Base-by-base conservation (phyloP, 2,797 vertebrate species). In the Myioborus miniatus region DNA sequence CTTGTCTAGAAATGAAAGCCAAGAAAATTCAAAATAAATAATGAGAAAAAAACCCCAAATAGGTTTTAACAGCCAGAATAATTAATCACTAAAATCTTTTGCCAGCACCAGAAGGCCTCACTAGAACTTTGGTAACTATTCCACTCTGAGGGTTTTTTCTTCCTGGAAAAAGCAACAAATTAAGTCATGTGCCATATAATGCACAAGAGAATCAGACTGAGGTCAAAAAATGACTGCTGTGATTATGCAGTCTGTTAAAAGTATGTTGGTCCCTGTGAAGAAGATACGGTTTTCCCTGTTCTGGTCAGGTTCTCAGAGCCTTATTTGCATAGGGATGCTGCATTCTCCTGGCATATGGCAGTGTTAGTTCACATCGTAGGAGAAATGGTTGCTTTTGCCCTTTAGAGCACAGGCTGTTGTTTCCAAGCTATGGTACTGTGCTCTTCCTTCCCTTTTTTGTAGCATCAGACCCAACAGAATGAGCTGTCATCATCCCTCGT, bases 51-150 rank as follows among this genome's bases (percentile, higher is more conserved):
- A 0, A 8, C 2, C 34, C 36, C 36, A 92, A 89, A 83, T 43
- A 67, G 55, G 32, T 83, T 83, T 83, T 94, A 83, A 69, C 89
- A 93, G 67, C 27, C 22, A 59, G 63, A 91, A 82, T 93, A 91
- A 90, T 81, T 97, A 94, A 88, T 93, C 67, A 74, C 50, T 65
- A 36, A 89, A 90, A 70, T 83, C 52, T 94, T 91, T 79, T 63
- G 83, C 55, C 80, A 94, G 41, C 50, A 62, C 52, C 75, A 52
- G 50, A 88, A 88, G 77, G 41, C 74, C 44, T 90, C 32, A 41
- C 47, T 90, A 87, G 63, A 94, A 89, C 83, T 55, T 72, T 37
- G 59, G 36, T 93, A 62, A 78, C 76, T 37, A 2, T 71, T 47
- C 71, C 69, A 55, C 15, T 63, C 55, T 56, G n/a, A 34, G 16